Base-by-base conservation (phyloP, 2,113 vertebrate species). In the Ornithorhynchus anatinus region DNA sequence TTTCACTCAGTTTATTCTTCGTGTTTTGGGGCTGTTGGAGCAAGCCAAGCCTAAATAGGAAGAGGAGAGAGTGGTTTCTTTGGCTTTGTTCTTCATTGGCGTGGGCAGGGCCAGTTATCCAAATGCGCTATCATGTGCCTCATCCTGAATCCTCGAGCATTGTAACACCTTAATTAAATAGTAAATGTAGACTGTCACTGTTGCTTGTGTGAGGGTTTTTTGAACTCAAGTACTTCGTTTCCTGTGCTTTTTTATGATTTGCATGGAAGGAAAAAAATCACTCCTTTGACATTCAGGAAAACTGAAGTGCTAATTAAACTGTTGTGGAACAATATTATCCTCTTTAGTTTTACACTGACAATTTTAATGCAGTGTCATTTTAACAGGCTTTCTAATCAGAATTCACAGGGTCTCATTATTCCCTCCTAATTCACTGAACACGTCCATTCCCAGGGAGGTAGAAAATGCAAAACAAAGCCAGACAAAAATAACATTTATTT, bases 231-330 rank as follows among this genome's bases (percentile, higher is more conserved):
- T 53, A 10, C 51, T 68, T 58, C 13, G 27, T 77, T 75, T 64
- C 22, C 19, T 64, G 29, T 43, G 13, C 5, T 33, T 62, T 63
- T 53, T 61, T 42, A 67, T 53, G 61, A 71, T 68, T 74, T 72
- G 7, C 11, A 57, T 51, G 25, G 60, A 69, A 63, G 60, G 19
- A 47, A 61, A 75, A 2, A 65, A 71, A 83, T 52, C 37, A 72
- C 2, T 72, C 17, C 52, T 68, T 50, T 72, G 58, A 65, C 23
- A 72, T 72, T 67, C 7, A 9, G 5, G 5, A 59, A 27, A 53
- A 54, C 8, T n/a, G 44, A 87, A 77, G 35, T 80, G 48, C 53
- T 87, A 82, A 81, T 87, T 81, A 77, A 73, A 87, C 16, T 66
- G 38, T 66, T 65, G 33, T 59, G 47, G 45, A 75, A 65, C 45